phyloP scores from a whole-genome alignment of 2,888 invertebrate species.

The Gastracanthus pulcherrimus region DNA sequence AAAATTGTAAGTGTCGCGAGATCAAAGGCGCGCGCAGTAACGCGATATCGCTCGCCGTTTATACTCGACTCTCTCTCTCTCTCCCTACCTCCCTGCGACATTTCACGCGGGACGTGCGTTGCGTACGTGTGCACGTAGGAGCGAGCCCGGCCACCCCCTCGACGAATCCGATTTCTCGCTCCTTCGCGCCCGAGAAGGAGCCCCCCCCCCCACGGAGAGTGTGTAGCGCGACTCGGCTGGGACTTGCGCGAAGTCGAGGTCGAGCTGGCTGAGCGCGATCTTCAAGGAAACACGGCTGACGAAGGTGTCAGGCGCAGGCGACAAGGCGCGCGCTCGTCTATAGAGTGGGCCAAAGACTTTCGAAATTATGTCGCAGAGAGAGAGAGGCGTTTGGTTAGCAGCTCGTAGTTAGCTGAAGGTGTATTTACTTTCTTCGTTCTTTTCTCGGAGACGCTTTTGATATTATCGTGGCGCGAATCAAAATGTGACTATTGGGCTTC shows the following conservation, averaged over 20 bases:
- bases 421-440: background rate
- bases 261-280: constrained; percentile 52
- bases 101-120: too few relatives aligned
- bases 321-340: background rate
- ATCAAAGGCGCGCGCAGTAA: constrained; percentile 76
- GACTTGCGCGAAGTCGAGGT: constrained; percentile 56
- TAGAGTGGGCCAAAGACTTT: constrained; percentile 14
- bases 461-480: background rate
- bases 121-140: too few relatives aligned
- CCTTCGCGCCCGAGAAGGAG: background rate
- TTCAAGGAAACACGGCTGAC: constrained; percentile 65
- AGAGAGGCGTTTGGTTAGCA: background rate
- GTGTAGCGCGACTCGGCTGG: background rate
- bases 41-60: constrained; percentile 73
- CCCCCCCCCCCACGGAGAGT: background rate
- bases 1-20: constrained; percentile 78
- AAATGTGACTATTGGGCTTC: background rate
- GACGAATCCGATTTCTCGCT: constrained; percentile 15
- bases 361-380: constrained; percentile 7
- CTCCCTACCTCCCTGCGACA: too few relatives aligned
- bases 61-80: constrained; percentile 47
- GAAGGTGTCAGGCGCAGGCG: constrained; percentile 69
- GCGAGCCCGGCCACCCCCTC: background rate
- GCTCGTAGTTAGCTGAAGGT: background rate
- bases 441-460: background rate